Percentiles rank a stretch among this genome's conserved stretches.
Evolutionary conservation across 1,140 invertebrate genomes (phyloP).

Genomic region (Drosophila nannoptera): DNA sequence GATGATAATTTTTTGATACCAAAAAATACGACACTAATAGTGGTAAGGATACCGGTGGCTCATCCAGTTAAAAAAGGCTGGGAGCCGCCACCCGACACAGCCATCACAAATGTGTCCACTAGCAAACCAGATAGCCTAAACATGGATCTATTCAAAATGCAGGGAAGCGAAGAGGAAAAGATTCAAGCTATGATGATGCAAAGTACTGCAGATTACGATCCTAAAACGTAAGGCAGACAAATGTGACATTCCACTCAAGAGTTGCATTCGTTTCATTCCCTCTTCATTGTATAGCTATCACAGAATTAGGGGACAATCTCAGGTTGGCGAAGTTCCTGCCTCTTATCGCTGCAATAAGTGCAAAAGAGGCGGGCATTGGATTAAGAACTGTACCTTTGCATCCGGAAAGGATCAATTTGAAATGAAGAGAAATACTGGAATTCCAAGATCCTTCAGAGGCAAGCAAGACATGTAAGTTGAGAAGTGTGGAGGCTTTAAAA

Average conservation of each 20-base stretch:
- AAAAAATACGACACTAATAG: conserved; percentile 98
- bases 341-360: conserved; percentile 96
- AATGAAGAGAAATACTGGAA: conserved; percentile 96
- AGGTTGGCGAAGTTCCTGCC: conserved; percentile 91
- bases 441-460: conserved; percentile 97
- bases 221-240: conserved; percentile 89
- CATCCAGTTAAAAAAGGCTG: conserved; percentile 87
- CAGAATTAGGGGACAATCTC: conserved; percentile 91
- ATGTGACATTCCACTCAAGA: neutral
- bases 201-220: conserved; percentile 97
- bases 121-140: conserved; percentile 53
- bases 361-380: conserved; percentile 96
- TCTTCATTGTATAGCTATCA: conserved; percentile 84
- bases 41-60: conserved; percentile 92
- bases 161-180: conserved; percentile 97
- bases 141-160: conserved; percentile 91
- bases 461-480: conserved; percentile 60
- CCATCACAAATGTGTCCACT: conserved; percentile 30
- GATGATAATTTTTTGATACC: conserved; percentile 95
- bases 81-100: conserved; percentile 80
- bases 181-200: conserved; percentile 98
- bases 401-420: conserved; percentile 82
- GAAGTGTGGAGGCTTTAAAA: too few species aligned
- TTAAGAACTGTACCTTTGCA: conserved; percentile 92
- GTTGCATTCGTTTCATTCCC: neutral